Base-by-base conservation (phyloP, 2,888 invertebrate species). In the Amphipoea lucens region DNA sequence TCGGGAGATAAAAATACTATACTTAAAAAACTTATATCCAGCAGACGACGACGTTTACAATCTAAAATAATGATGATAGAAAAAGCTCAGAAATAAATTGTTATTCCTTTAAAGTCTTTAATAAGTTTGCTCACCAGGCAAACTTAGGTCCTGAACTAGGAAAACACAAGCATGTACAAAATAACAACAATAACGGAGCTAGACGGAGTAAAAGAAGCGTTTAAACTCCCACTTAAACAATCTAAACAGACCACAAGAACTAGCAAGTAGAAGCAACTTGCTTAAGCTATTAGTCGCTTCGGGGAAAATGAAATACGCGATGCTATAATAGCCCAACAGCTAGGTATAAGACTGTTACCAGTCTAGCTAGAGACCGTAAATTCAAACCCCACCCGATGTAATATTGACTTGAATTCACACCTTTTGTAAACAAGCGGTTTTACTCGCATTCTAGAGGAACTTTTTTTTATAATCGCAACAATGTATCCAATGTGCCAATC, bases 221-320 rank as follows among this genome's bases (percentile, higher is more conserved):
- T 82, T 65, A 70, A 82, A 84, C 65, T 71, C 11, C 60, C 45
- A 84, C 72, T 79, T 69, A 69, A 71, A 79, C 72, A 79, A 73
- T 81, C 78, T 78, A 83, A 81, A 66, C 60, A 66, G 65, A 23
- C 57, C 72, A 84, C 82, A 82, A 84, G 84, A 84, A 84, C 63
- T 62, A 65, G 23, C 57, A 71, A 71, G 54, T 3, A 70, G 3
- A 70, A 54, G 40, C n/a, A 78, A 81, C 51, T 79, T 83, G 73
- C 65, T 79, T 36, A 66, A 79, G 65, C 65, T 79, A 84, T 82
- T 84, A 84, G 79, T 45, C 29, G 84, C 65, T 73, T 69, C 42
- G 14, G 29, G 71, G n/a, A 73, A 83, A 69, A 73, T 79, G 63
- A 84, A 82, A 79, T 69, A 84, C 51, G 20, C 72, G n/a, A 40